Conservation (phyloP, 2,113 vertebrate species). For the Macrotis lagotis region DNA sequence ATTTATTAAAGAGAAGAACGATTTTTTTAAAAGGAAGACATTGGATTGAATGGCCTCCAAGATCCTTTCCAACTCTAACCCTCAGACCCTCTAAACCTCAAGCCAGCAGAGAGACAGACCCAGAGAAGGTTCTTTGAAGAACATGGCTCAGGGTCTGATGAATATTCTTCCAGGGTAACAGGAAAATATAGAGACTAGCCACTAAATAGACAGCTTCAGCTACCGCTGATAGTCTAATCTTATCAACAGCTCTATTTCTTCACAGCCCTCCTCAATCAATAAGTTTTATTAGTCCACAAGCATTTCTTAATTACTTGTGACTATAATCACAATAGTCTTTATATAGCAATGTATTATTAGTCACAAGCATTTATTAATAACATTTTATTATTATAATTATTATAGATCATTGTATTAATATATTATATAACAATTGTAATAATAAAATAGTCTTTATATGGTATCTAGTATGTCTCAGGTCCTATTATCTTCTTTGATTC, state of each 20-base stretch:
- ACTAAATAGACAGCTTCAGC: no score
- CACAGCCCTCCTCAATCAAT: background rate
- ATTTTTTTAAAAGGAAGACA: background rate
- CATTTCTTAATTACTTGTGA: no score
- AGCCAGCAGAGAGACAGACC: background rate
- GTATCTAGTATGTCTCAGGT: background rate
- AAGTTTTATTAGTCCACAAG: background rate
- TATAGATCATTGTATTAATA: no score
- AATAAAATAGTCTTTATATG: no score
- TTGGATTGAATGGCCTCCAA: background rate
- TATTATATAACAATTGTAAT: no score
- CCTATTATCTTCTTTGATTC: background rate
- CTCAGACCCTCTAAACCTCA: background rate
- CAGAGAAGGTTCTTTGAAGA: no score
- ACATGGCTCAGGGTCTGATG: background rate
- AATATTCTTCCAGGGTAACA: background rate
- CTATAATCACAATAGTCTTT: no score
- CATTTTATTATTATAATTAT: no score
- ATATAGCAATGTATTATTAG: no score
- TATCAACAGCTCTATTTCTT: background rate
- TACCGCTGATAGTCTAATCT: background rate
- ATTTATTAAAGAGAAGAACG: background rate
- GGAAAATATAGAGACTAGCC: background rate
- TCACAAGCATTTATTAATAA: no score
- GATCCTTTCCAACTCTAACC: background rate